Conservation (phyloP, 1,140 invertebrate genomes). For the Drosophila rufa region DNA sequence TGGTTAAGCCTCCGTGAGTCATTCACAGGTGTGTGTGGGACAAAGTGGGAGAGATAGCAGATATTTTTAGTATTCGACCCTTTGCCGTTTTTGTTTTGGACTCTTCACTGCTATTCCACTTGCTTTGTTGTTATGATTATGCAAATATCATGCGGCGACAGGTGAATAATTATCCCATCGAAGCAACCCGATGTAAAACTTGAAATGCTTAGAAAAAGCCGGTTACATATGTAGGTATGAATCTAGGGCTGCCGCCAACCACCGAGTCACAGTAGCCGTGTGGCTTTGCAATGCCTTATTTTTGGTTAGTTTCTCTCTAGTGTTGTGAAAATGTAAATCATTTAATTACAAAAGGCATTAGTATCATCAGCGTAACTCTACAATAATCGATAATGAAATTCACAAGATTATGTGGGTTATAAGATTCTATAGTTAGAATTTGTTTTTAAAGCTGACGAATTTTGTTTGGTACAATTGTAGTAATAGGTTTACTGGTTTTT, state of each 20-base stretch:
- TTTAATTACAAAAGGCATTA: no score
- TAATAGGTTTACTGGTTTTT: no score
- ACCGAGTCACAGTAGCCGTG: not conserved
- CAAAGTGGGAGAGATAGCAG: conserved; percentile 33
- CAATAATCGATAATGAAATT: no score
- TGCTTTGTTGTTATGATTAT: conserved; percentile 67
- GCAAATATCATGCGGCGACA: conserved; percentile 60
- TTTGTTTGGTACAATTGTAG: no score
- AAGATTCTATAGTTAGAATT: no score
- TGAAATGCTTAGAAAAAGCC: conserved; percentile 46
- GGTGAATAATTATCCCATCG: conserved; percentile 67
- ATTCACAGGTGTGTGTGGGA: conserved; percentile 40
- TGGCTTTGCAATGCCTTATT: not conserved
- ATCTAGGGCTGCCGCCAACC: conserved; percentile 32
- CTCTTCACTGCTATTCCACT: conserved; percentile 33
- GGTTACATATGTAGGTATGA: conserved; percentile 26
- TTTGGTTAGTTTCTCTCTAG: not conserved
- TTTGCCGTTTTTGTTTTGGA: conserved; percentile 49
- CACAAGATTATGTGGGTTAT: no score
- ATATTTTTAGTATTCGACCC: conserved; percentile 62
- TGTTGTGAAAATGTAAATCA: not conserved
- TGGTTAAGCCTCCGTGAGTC: conserved; percentile 52
- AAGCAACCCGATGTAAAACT: conserved; percentile 37
- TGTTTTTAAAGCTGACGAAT: no score
- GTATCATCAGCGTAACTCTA: no score